A percentile compares a stretch with the other conserved stretches of the same genome.
Evolutionary conservation across 2,888 invertebrate genomes (phyloP).

Genomic region (Drosophila emarginata): DNA sequence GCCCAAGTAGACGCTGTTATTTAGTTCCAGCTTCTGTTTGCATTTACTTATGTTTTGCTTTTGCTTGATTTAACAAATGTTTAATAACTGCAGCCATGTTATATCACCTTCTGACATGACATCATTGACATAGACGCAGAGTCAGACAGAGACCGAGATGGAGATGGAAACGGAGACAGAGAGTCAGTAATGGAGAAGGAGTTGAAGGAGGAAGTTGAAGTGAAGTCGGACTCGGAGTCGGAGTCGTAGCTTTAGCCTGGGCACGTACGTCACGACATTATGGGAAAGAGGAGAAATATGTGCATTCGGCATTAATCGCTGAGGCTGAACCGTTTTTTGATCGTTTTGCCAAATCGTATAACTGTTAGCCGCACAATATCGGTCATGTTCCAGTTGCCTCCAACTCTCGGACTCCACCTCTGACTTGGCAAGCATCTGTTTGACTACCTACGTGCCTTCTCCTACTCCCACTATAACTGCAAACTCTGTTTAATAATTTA

Average conservation of each 20-base stretch:
- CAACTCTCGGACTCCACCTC: slow-evolving; percentile 61
- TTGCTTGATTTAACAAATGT: slow-evolving; percentile 21
- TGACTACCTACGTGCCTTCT: slow-evolving; percentile 35
- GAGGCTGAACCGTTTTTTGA: slow-evolving; percentile 63
- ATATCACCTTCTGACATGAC: slow-evolving; percentile 81
- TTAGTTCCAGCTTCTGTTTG: background rate
- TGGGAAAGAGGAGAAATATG: slow-evolving; percentile 54
- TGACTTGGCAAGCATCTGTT: slow-evolving; percentile 65
- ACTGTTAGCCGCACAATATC: slow-evolving; percentile 73
- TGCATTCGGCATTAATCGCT: slow-evolving; percentile 75
- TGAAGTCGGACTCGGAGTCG: slow-evolving; percentile 2
- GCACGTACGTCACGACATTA: slow-evolving; percentile 80
- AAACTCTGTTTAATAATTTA: slow-evolving; percentile 70
- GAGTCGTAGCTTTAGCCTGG: slow-evolving; percentile 52
- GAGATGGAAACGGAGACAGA: slow-evolving; percentile 22
- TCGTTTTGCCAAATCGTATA: slow-evolving; percentile 43
- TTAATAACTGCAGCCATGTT: slow-evolving; percentile 77
- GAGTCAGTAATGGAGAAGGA: slow-evolving; percentile 12
- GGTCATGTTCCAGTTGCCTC: slow-evolving; percentile 76
- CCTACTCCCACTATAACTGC: slow-evolving; percentile 21
- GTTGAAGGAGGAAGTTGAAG: background rate
- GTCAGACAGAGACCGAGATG: background rate
- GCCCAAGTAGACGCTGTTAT: background rate
- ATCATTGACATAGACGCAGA: slow-evolving; percentile 49
- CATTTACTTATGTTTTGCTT: background rate